phyloP scores from a whole-genome alignment of 2,888 invertebrate genomes.

The Patella ulyssiponensis region DNA sequence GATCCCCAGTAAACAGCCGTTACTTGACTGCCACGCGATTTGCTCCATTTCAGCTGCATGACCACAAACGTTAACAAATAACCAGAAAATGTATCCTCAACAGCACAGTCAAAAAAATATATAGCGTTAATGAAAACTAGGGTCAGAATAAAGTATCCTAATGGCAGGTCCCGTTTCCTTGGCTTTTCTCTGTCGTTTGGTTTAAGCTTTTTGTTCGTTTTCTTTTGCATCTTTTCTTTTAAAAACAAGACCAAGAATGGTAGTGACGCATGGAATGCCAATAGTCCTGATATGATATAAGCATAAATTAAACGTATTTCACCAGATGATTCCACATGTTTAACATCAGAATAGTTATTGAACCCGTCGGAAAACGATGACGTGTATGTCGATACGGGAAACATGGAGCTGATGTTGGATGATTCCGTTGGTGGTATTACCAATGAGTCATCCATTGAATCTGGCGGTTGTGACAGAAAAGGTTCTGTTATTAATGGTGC shows the following conservation, averaged over 20 bases:
- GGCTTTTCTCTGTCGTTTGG: conserved; percentile 19
- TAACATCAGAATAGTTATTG: conserved; percentile 15
- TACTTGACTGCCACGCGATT: conserved; percentile 60
- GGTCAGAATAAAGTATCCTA: conserved; percentile 48
- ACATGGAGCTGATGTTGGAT: not conserved
- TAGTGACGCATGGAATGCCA: conserved; percentile 32
- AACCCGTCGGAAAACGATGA: not conserved
- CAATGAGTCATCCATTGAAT: not conserved
- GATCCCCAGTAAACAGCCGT: conserved; percentile 71
- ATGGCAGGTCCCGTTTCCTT: conserved; percentile 25
- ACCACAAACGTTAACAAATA: conserved; percentile 68
- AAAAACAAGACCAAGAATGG: conserved; percentile 34
- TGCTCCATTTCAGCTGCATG: conserved; percentile 59
- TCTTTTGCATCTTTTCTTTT: conserved; percentile 28
- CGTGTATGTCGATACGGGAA: not conserved
- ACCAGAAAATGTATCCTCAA: conserved; percentile 70
- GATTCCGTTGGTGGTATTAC: not conserved
- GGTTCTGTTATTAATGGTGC: conserved; percentile 73
- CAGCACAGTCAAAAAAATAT: conserved; percentile 68
- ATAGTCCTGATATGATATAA: conserved; percentile 41
- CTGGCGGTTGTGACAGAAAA: conserved; percentile 58
- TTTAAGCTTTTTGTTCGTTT: conserved; percentile 1
- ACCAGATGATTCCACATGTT: conserved; percentile 15
- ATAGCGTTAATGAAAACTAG: conserved; percentile 64
- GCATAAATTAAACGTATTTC: conserved; percentile 31